Percentiles rank a stretch among this genome's conserved stretches.
phyloP scores from a whole-genome alignment of 2,888 invertebrate genomes.

The Hyppa rectilinea region DNA sequence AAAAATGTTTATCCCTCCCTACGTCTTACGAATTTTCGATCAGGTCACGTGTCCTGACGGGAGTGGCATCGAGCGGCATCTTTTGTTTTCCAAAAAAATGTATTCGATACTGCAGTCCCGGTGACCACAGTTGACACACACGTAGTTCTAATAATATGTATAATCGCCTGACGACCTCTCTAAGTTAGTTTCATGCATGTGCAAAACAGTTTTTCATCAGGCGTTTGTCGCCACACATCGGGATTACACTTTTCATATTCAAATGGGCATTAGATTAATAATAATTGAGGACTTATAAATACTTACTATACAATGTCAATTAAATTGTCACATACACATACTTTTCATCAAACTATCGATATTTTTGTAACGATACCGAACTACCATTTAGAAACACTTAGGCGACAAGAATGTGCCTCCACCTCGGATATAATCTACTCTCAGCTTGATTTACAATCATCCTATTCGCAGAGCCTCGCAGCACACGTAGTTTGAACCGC shows the following conservation, averaged over 20 bases:
- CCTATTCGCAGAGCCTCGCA: background rate
- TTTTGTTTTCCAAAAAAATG: background rate
- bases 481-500: background rate
- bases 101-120: background rate
- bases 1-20: too few relatives aligned
- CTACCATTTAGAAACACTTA: background rate
- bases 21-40: too few relatives aligned
- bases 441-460: background rate
- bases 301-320: background rate
- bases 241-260: background rate
- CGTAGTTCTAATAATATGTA: background rate
- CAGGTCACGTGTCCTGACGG: too few relatives aligned
- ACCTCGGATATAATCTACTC: constrained; percentile 12
- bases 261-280: background rate
- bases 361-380: background rate
- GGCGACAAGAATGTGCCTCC: background rate
- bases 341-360: background rate
- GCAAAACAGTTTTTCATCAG: background rate
- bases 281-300: background rate
- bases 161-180: background rate
- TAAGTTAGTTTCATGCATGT: background rate
- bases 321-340: background rate
- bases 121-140: background rate
- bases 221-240: background rate
- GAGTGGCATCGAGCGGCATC: background rate